Percentiles rank a stretch among this genome's conserved stretches.
phyloP scores from a whole-genome alignment of 2,888 invertebrate genomes.

The Caprella mutica region DNA sequence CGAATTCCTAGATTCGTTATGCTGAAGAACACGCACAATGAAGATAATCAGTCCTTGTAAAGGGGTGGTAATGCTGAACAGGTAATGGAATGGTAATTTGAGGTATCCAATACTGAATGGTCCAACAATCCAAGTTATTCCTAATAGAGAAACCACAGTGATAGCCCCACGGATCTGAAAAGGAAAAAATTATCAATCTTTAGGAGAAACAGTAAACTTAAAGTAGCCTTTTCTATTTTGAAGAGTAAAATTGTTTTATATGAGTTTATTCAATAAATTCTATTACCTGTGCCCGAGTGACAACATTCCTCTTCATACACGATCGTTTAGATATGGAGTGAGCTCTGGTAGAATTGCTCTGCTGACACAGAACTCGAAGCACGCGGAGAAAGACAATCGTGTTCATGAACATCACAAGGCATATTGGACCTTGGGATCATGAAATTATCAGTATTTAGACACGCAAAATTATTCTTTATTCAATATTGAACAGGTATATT shows the following conservation, averaged over 20 bases:
- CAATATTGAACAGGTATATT: no score
- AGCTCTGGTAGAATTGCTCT: no score
- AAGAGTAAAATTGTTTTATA: no score
- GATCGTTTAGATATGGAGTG: no score
- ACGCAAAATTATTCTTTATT: not conserved
- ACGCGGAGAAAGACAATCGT: constrained; percentile 42
- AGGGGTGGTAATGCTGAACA: constrained; percentile 39
- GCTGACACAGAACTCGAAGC: constrained; percentile 37
- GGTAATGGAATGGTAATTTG: constrained; percentile 37
- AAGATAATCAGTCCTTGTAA: constrained; percentile 40
- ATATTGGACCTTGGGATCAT: constrained; percentile 38
- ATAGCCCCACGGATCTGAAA: constrained; percentile 29
- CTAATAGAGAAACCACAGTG: constrained; percentile 28
- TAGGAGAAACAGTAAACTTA: not conserved
- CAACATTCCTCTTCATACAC: no score
- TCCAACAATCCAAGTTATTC: constrained; percentile 40
- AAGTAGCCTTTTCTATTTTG: not conserved
- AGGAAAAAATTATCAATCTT: not conserved
- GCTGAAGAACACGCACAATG: constrained; percentile 37
- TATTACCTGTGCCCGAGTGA: no score
- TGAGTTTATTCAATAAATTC: no score
- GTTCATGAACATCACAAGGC: constrained; percentile 41
- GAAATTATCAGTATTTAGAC: not conserved
- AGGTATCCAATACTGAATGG: constrained; percentile 37
- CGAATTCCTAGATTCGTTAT: constrained; percentile 31